phyloP scores from a whole-genome alignment of 1,140 invertebrate species.

The Plectus sambesii region DNA sequence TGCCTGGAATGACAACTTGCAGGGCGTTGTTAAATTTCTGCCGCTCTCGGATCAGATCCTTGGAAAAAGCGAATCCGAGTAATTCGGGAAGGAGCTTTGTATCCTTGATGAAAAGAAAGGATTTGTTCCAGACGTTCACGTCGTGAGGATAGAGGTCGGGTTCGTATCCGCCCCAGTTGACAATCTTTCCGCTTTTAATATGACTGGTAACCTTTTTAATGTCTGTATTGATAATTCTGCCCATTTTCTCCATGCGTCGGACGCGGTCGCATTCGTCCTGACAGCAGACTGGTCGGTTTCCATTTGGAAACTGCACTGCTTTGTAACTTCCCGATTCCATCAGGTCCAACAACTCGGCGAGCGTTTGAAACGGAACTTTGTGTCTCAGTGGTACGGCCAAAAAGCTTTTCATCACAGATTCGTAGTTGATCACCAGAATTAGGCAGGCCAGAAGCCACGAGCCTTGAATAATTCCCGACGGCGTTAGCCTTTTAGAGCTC shows the following conservation, averaged over 20 bases:
- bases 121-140: not conserved
- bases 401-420: conserved; percentile 8
- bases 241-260: not conserved
- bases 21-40: not conserved
- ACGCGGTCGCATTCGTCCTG: not conserved
- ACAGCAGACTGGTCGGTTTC: not conserved
- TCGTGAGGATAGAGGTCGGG: not conserved
- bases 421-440: not conserved
- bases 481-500: conserved; percentile 1
- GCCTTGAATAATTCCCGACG: not conserved
- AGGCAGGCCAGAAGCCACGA: not conserved
- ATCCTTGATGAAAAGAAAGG: conserved; percentile 3
- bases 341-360: not conserved
- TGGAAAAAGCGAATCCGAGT: conserved; percentile 2
- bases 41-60: not conserved
- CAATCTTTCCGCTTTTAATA: not conserved
- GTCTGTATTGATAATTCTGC: conserved; percentile 2
- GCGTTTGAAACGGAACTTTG: conserved; percentile 2
- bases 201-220: not conserved
- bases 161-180: not conserved
- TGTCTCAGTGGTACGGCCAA: conserved; percentile 4
- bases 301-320: not conserved
- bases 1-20: not conserved
- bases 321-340: conserved; percentile 1
- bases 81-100: not conserved